Percentiles rank a stretch among this genome's conserved stretches.
Evolutionary conservation across 2,888 invertebrate species (phyloP).

Genomic region (Campoletis raptor): DNA sequence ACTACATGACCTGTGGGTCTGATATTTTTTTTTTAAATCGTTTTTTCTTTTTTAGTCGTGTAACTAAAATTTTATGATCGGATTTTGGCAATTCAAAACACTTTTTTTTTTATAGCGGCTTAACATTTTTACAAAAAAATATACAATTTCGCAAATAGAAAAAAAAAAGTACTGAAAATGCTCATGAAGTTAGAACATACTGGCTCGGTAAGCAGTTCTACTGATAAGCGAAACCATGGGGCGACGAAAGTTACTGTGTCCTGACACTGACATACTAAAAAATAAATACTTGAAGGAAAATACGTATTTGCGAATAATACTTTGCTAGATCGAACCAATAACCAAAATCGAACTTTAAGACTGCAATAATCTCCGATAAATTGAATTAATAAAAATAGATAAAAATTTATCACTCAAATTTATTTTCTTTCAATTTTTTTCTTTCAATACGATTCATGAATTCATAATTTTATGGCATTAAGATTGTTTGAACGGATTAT

Average conservation of each 20-base stretch:
- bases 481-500: neutral
- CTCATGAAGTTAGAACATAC: neutral
- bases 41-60: neutral
- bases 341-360: neutral
- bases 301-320: neutral
- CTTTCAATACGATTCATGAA: neutral
- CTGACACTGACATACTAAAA: neutral
- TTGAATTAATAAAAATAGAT: neutral
- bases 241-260: neutral
- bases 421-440: neutral
- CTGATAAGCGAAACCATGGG: neutral
- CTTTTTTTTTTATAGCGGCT: neutral
- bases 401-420: neutral
- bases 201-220: neutral
- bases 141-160: neutral
- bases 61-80: neutral
- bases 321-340: neutral
- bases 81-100: neutral
- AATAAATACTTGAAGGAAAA: neutral
- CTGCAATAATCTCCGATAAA: neutral
- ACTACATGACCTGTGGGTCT: slow-evolving; percentile 2
- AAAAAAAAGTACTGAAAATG: neutral
- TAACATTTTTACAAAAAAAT: neutral
- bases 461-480: neutral
- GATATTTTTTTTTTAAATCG: neutral